A percentile compares a stretch with the other conserved stretches of the same genome.
These are phyloP conservation scores for Drosophila affinis DNA, from an alignment of 2,888 invertebrate species.

Conservation along the genomic window DNA sequence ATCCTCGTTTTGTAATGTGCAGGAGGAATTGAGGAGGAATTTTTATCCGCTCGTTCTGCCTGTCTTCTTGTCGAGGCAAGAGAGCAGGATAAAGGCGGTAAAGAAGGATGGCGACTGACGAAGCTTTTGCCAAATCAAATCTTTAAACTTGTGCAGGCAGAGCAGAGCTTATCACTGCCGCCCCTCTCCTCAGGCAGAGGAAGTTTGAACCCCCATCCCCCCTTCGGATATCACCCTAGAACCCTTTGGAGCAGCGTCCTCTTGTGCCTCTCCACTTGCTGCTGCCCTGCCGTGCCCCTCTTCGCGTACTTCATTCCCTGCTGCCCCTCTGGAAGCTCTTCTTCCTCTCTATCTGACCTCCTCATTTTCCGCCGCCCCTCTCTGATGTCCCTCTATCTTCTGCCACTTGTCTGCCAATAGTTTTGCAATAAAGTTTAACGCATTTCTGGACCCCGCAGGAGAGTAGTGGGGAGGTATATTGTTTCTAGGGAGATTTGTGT, in stretches of 20 bases:
- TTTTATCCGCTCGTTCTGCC: slow-evolving; percentile 28
- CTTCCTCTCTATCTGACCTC: too few species aligned
- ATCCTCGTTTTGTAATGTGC: slow-evolving; percentile 48
- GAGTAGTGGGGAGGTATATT: not conserved
- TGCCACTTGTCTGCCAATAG: slow-evolving; percentile 47
- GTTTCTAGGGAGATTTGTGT: slow-evolving; percentile 21
- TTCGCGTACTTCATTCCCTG: not conserved
- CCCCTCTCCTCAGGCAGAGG: slow-evolving; percentile 8
- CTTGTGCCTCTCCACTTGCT: not conserved
- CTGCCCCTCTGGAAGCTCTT: not conserved
- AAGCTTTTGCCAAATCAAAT: slow-evolving; percentile 70
- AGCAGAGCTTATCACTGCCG: slow-evolving; percentile 61
- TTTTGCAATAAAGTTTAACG: slow-evolving; percentile 72
- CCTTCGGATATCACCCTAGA: not conserved
- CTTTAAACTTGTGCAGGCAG: slow-evolving; percentile 68
- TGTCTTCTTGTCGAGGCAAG: slow-evolving; percentile 19
- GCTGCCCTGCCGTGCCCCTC: not conserved
- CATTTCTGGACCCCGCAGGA: slow-evolving; percentile 43
- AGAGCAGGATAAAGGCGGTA: not conserved
- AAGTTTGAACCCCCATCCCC: not conserved
- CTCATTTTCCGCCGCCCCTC: not conserved
- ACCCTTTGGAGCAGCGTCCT: not conserved
- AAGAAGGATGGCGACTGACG: slow-evolving; percentile 12
- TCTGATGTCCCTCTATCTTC: slow-evolving; percentile 1
- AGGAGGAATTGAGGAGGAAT: slow-evolving; percentile 16